phyloP scores from a whole-genome alignment of 2,113 vertebrate genomes.

The Copsychus sechellarum region DNA sequence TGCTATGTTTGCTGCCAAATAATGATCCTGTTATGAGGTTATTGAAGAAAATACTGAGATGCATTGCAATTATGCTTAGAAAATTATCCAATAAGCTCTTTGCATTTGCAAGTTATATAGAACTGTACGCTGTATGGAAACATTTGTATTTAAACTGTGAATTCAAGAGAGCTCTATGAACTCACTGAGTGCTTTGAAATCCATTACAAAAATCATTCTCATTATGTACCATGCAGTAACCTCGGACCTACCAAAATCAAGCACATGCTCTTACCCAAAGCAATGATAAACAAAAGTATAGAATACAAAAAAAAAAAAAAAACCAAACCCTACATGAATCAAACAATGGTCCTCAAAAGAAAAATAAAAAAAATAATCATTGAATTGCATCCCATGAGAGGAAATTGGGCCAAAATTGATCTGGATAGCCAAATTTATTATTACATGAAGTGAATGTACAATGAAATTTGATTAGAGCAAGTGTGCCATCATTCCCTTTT shows the following conservation, averaged over 20 bases:
- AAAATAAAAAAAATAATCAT: constrained; percentile 34
- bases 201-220: background rate
- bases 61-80: background rate
- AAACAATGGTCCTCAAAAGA: background rate
- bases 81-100: background rate
- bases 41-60: background rate
- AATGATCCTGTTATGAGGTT: background rate
- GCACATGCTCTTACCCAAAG: background rate
- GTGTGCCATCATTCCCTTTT: constrained; percentile 66
- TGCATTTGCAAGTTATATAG: background rate
- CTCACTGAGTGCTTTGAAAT: background rate
- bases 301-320: background rate
- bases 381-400: constrained; percentile 64
- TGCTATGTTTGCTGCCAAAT: constrained; percentile 12
- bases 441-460: constrained; percentile 68
- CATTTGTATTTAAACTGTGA: background rate
- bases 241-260: background rate
- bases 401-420: constrained; percentile 73
- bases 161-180: background rate
- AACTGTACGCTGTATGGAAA: background rate
- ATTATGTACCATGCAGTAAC: background rate
- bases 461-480: constrained; percentile 72
- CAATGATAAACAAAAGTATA: background rate
- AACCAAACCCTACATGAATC: background rate
- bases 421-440: constrained; percentile 72